Conservation (phyloP, 2,888 invertebrate genomes). For the Baccha elongata region DNA sequence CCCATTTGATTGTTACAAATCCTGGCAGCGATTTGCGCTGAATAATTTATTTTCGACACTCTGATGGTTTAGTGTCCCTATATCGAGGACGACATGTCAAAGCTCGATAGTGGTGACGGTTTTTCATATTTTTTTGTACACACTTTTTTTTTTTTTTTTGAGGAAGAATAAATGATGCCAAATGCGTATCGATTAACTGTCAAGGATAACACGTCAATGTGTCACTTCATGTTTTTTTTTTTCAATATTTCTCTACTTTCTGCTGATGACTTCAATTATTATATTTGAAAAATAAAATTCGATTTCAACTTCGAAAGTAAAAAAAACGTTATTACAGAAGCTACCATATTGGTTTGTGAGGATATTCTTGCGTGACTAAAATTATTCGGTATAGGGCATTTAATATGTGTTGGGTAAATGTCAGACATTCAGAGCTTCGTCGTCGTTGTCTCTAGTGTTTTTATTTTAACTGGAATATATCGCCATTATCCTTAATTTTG, state of each 20-base stretch:
- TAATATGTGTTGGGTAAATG: conserved; percentile 66
- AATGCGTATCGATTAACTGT: conserved; percentile 51
- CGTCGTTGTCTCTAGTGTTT: conserved; percentile 13
- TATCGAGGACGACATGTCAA: conserved; percentile 42
- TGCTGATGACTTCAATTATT: conserved; percentile 55
- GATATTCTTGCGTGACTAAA: conserved; percentile 62
- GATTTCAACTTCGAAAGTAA: conserved; percentile 26
- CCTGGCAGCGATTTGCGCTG: conserved; percentile 59
- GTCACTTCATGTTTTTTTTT: conserved; percentile 11
- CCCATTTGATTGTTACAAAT: conserved; percentile 61
- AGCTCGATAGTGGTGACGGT: conserved; percentile 36
- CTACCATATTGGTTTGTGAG: not conserved
- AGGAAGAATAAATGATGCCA: conserved; percentile 27
- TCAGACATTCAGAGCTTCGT: conserved; percentile 49
- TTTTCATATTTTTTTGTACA: conserved; percentile 7
- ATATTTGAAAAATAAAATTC: conserved; percentile 24
- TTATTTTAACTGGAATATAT: conserved; percentile 4
- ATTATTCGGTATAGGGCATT: conserved; percentile 37
- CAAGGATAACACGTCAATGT: conserved; percentile 59
- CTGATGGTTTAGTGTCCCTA: conserved; percentile 11
- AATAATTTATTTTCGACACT: conserved; percentile 52
- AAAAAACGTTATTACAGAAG: conserved; percentile 34
- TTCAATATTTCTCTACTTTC: conserved; percentile 1
- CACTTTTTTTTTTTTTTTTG: conserved; percentile 2
- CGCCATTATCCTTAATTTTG: conserved; percentile 66